Base-by-base conservation (phyloP, 1,140 invertebrate genomes). In the Caenorhabditis elegans region DNA sequence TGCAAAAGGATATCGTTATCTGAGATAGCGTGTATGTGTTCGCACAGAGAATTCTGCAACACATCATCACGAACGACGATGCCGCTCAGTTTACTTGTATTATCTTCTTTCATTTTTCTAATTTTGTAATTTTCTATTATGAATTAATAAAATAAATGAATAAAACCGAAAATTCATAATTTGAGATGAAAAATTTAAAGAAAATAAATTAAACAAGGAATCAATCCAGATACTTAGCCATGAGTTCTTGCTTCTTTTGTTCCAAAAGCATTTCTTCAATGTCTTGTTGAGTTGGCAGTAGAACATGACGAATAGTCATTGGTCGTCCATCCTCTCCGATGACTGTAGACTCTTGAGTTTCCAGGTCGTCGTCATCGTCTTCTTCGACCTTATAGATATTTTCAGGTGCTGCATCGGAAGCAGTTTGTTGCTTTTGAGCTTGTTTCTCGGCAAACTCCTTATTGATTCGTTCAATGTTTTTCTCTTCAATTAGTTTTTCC, bases 401-500 rank as follows among this genome's bases (percentile, higher is more conserved):
- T 19, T 60, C 46, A 3, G 43, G 34, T 81, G 43, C 5, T 15
- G 6, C 39, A 6, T 39, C 22, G 3, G 34, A 24, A 34, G 48
- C 48, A 65, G 4, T 17, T 84, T 70, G 22, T 31, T 31, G 39
- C 13, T 80, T 49, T n/a, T 75, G 22, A 11, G 46, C 46, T 60
- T 80, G 49, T 24, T 65, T 43, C 26, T 48, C 36, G 8, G 46
- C 36, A 15, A 77, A 60, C 31, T 82, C 55, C 34, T 60, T 77
- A 6, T 11, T 43, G 26, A 46, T 36, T 15, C 15, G 26, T 48
- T 83, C 36, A 36, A 78, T 10, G 22, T 65, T 43, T 79, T 39
- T 47, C 47, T 48, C 48, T 8, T 46, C 28, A 19, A 65, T 26
- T 49, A 47, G 28, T 60, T 85, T 65, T 91, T 99, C 97, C 2